Percentiles rank a stretch among this genome's conserved stretches.
Conservation (phyloP, 2,888 invertebrate genomes). For the Chloroclysta siterata region DNA sequence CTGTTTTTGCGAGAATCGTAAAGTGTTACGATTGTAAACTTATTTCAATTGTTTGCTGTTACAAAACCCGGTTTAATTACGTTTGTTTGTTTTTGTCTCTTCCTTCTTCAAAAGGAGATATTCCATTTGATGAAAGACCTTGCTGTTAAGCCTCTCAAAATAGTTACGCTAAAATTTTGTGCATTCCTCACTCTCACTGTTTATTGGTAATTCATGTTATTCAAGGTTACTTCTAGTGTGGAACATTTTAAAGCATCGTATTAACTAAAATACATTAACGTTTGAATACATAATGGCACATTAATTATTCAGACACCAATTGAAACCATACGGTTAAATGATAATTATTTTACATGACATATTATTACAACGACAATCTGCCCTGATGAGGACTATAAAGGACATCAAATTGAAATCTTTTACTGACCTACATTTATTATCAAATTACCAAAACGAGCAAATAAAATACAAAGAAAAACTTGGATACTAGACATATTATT, state of each 20-base stretch:
- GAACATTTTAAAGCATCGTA: conserved; percentile 2
- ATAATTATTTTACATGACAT: conserved; percentile 4
- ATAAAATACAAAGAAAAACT: background rate
- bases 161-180: background rate
- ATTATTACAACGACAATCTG: conserved; percentile 7
- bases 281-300: background rate
- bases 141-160: background rate
- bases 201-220: conserved; percentile 2
- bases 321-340: background rate
- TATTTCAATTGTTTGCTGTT: too few relatives aligned
- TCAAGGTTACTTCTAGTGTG: conserved; percentile 20
- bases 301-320: conserved; percentile 1
- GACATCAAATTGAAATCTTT: background rate
- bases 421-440: background rate
- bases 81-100: too few relatives aligned
- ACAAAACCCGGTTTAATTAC: too few relatives aligned
- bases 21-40: too few relatives aligned
- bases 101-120: too few relatives aligned
- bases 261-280: conserved; percentile 9
- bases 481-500: too few relatives aligned
- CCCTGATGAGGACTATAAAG: too few relatives aligned
- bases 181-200: conserved; percentile 5
- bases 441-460: conserved; percentile 1
- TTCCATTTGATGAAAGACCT: too few relatives aligned
- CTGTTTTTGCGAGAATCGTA: too few relatives aligned